A percentile compares a stretch with the other conserved stretches of the same genome.
phyloP scores from a whole-genome alignment of 2,797 vertebrate genomes.

The Natrix natrix region DNA sequence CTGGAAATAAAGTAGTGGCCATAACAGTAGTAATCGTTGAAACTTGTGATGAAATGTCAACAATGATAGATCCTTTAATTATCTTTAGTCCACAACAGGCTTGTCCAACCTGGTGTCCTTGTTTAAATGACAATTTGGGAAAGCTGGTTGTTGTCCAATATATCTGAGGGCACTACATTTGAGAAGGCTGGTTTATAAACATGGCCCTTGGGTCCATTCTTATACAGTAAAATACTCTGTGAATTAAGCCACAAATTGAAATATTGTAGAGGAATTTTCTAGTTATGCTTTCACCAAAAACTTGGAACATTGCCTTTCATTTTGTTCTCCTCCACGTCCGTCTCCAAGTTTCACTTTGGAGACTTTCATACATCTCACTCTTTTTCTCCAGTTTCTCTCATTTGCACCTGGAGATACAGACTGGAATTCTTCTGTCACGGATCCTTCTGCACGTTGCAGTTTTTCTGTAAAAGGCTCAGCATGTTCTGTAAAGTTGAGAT shows the following conservation, averaged over 20 bases:
- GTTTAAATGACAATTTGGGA: not conserved
- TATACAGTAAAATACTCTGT: not conserved
- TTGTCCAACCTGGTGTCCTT: not conserved
- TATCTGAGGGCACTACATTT: not conserved
- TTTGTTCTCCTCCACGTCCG: not conserved
- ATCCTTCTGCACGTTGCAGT: slow-evolving; percentile 39
- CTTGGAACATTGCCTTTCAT: not conserved
- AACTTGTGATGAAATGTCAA: not conserved
- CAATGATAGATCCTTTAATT: not conserved
- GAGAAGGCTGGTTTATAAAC: not conserved
- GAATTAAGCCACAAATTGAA: not conserved
- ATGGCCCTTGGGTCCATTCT: not conserved
- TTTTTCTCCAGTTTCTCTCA: not conserved
- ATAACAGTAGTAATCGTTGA: not conserved
- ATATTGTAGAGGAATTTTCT: not conserved
- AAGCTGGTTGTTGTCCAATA: not conserved
- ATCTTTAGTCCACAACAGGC: not conserved
- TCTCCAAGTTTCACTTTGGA: not conserved
- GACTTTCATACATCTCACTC: not conserved
- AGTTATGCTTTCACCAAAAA: slow-evolving; percentile 10
- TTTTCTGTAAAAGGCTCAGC: slow-evolving; percentile 42
- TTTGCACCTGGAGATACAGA: not conserved
- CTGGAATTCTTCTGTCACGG: not conserved
- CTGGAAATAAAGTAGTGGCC: not conserved
- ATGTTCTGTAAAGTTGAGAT: slow-evolving; percentile 52